Evolutionary conservation across 2,888 invertebrate genomes (phyloP).

Genomic region (Drosophila birchii): DNA sequence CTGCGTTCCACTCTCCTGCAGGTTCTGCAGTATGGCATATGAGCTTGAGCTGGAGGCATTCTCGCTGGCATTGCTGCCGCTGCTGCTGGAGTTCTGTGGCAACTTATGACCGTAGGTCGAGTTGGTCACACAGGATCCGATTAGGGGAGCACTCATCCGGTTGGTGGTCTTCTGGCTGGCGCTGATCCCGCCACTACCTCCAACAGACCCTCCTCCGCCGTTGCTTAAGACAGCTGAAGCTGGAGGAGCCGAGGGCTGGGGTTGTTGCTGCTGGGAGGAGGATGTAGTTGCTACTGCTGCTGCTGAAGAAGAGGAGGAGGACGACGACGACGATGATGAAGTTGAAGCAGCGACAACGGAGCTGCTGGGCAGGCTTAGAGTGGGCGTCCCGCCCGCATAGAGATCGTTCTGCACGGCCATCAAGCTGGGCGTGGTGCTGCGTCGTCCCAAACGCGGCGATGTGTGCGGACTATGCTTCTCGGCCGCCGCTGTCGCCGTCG

Average conservation of each 20-base stretch:
- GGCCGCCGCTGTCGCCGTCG: conserved; percentile 53
- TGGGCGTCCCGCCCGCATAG: conserved; percentile 78
- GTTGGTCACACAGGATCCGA: conserved; percentile 73
- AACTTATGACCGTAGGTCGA: conserved; percentile 71
- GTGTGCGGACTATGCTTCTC: conserved; percentile 87
- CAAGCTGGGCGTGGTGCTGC: conserved; percentile 84
- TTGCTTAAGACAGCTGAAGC: conserved; percentile 74
- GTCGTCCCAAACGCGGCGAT: conserved; percentile 86
- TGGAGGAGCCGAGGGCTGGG: conserved; percentile 81
- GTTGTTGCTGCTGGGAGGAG: conserved; percentile 46
- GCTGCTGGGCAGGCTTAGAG: conserved; percentile 74
- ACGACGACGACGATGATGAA: conserved; percentile 41
- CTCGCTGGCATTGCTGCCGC: conserved; percentile 77
- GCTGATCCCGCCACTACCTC: conserved; percentile 18
- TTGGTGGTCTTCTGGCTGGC: conserved; percentile 81
- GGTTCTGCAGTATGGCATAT: conserved; percentile 82
- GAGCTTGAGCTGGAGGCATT: conserved; percentile 73
- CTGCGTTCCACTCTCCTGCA: conserved; percentile 63
- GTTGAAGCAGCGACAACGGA: conserved; percentile 44
- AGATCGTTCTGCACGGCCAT: conserved; percentile 84
- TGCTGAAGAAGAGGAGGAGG: conserved; percentile 46
- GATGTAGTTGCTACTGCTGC: conserved; percentile 45
- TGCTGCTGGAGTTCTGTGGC: conserved; percentile 71
- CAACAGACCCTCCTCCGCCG: conserved; percentile 23
- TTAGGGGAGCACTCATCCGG: conserved; percentile 84